Conservation (phyloP, 1,140 invertebrate species). For the Zaprionus nigranus region DNA sequence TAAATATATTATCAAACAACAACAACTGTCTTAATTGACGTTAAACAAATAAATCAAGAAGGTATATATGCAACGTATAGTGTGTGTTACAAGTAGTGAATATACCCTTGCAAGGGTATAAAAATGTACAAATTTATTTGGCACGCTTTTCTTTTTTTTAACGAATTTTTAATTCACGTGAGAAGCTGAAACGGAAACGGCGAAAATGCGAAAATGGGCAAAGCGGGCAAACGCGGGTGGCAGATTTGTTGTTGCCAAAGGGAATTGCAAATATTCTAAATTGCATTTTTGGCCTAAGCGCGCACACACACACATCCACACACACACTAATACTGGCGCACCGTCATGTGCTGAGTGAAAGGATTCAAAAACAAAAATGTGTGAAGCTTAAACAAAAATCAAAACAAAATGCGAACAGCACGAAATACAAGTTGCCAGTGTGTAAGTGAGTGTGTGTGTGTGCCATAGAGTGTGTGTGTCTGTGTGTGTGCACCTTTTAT, state of each 20-base stretch:
- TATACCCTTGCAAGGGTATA: neutral
- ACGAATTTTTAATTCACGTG: constrained; percentile 14
- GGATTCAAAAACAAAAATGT: constrained; percentile 78
- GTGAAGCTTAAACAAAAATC: constrained; percentile 70
- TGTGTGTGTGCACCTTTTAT: constrained; percentile 28
- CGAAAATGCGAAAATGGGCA: neutral
- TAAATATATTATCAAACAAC: too few species aligned
- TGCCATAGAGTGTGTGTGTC: constrained; percentile 32
- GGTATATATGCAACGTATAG: neutral
- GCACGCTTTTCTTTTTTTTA: neutral
- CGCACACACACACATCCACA: constrained; percentile 35
- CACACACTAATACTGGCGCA: constrained; percentile 11
- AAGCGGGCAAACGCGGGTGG: constrained; percentile 24
- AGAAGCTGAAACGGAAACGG: constrained; percentile 32
- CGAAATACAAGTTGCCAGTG: constrained; percentile 35
- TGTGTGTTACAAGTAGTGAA: neutral
- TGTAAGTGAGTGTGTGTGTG: constrained; percentile 27
- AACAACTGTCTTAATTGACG: too few species aligned
- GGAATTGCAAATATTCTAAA: constrained; percentile 82
- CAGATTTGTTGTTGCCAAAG: constrained; percentile 62
- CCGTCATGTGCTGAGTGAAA: constrained; percentile 69
- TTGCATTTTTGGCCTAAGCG: constrained; percentile 62
- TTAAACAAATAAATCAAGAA: neutral
- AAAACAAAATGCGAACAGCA: constrained; percentile 42
- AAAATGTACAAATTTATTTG: constrained; percentile 6